These are phyloP conservation scores for Neuroterus valhalla DNA, from an alignment of 1,140 invertebrate genomes.

Conservation along the genomic window DNA sequence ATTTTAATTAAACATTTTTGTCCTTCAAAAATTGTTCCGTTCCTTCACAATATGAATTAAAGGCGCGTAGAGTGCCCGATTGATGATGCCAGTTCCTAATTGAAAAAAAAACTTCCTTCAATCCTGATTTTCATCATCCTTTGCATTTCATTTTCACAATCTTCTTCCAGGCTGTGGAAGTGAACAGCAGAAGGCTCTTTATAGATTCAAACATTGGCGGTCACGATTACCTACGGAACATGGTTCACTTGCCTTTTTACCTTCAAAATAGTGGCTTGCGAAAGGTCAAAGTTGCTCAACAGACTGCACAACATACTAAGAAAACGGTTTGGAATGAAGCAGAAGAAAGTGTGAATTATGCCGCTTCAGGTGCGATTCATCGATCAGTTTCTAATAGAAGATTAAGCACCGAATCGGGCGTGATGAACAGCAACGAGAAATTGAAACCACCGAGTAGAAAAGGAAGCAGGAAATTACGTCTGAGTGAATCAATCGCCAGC, in stretches of 20 bases:
- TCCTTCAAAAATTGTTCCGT: no score
- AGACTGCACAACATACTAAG: conserved; percentile 79
- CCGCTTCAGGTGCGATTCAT: conserved; percentile 70
- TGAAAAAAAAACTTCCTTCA: no score
- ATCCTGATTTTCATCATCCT: no score
- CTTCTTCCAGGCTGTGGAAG: conserved; percentile 87
- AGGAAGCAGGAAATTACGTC: conserved; percentile 81
- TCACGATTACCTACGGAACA: conserved; percentile 95
- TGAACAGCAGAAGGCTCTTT: conserved; percentile 89
- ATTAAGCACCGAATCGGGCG: conserved; percentile 84
- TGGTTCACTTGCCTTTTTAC: conserved; percentile 98
- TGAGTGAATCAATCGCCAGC: conserved; percentile 92
- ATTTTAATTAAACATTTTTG: no score
- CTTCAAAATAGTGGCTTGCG: conserved; percentile 96
- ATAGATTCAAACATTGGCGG: conserved; percentile 93
- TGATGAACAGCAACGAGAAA: conserved; percentile 87
- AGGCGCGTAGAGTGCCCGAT: no score
- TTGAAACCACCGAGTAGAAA: conserved; percentile 76
- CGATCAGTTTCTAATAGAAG: conserved; percentile 82
- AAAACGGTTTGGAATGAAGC: conserved; percentile 69
- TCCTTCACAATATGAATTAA: no score
- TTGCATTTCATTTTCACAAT: background rate
- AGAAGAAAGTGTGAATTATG: conserved; percentile 74
- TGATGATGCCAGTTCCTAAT: no score
- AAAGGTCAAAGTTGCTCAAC: conserved; percentile 90